Percentiles rank a stretch among this genome's conserved stretches.
Evolutionary conservation across 2,888 invertebrate genomes (phyloP).

Genomic region (Lasius fuliginosus): DNA sequence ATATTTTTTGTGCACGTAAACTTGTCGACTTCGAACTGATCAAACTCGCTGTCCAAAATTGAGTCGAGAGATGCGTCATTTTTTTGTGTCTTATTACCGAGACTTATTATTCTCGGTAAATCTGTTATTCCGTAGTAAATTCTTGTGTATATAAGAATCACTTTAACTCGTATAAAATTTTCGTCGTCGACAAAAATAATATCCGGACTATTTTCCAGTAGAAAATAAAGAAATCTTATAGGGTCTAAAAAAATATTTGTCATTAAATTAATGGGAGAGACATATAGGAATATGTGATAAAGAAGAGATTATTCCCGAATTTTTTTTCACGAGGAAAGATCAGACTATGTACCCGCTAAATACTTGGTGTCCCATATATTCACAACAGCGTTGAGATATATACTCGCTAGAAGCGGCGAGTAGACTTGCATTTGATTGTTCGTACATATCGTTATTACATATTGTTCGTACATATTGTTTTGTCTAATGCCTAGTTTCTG

Average conservation of each 20-base stretch:
- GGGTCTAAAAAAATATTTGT: neutral
- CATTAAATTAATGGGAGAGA: neutral
- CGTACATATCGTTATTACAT: too few relatives aligned
- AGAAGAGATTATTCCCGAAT: neutral
- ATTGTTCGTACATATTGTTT: constrained; percentile 24
- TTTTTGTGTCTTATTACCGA: neutral
- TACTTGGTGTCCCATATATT: neutral
- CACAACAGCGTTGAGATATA: neutral
- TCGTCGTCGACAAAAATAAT: neutral
- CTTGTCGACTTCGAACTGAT: neutral
- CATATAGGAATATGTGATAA: neutral
- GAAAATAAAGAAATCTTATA: neutral
- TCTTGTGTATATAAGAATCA: too few relatives aligned
- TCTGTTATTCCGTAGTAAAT: too few relatives aligned
- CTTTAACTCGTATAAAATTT: neutral
- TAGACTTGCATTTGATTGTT: neutral
- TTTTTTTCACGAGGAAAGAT: neutral
- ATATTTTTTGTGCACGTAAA: neutral
- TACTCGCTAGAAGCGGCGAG: neutral
- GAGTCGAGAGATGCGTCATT: neutral
- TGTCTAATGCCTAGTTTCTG: neutral
- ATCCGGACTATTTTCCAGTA: neutral
- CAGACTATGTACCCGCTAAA: neutral
- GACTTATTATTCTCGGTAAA: neutral
- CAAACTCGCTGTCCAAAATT: neutral